These are phyloP conservation scores for Hemiscyllium ocellatum DNA, from an alignment of 2,113 vertebrate species.

Conservation along the genomic window DNA sequence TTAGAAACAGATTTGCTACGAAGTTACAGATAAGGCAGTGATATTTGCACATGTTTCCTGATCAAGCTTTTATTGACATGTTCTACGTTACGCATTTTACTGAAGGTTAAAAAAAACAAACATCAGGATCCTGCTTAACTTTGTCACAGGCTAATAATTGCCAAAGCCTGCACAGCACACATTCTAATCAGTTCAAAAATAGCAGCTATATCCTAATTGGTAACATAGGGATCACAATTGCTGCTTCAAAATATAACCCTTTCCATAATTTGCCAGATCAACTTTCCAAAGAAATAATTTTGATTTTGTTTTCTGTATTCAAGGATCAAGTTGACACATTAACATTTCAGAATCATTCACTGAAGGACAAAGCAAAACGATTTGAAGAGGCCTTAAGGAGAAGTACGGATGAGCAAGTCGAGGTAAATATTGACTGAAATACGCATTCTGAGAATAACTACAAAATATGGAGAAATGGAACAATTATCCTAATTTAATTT, in stretches of 20 bases:
- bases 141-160: not conserved
- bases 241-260: not conserved
- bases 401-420: conserved; percentile 84
- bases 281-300: not conserved
- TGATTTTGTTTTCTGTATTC: not conserved
- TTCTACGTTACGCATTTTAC: not conserved
- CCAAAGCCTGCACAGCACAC: not conserved
- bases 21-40: not conserved
- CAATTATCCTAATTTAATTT: not conserved
- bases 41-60: not conserved
- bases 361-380: conserved; percentile 81
- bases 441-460: not conserved
- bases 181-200: not conserved
- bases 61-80: not conserved
- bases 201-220: fast-evolving
- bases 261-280: not conserved
- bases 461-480: not conserved
- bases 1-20: not conserved
- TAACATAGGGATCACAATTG: not conserved
- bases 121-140: not conserved
- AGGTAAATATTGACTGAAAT: conserved; percentile 60
- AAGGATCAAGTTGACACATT: conserved; percentile 96
- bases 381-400: conserved; percentile 91
- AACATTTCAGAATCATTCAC: conserved; percentile 87
- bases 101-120: not conserved